phyloP scores from a whole-genome alignment of 2,797 vertebrate species.

The Premnoplex brunnescens region DNA sequence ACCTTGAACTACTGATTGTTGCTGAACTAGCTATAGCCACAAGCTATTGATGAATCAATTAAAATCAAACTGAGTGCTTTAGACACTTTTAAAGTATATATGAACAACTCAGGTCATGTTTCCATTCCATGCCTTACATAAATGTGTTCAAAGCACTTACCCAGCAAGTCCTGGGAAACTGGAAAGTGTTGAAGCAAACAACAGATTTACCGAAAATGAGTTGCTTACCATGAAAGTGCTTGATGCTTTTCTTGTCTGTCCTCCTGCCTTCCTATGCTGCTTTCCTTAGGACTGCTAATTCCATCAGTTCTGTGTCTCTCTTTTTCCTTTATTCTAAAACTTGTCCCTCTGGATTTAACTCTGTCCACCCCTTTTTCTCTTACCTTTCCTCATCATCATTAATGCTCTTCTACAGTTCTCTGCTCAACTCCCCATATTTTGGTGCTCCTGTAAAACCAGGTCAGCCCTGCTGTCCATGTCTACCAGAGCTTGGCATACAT shows the following conservation, averaged over 20 bases:
- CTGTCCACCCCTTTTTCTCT: neutral
- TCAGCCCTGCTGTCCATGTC: neutral
- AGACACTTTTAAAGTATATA: neutral
- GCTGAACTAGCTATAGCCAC: neutral
- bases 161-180: neutral
- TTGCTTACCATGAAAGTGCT: neutral
- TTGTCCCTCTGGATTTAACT: neutral
- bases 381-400: fast-evolving
- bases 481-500: neutral
- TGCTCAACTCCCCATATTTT: neutral
- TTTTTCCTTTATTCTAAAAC: neutral
- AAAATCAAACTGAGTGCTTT: neutral
- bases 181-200: neutral
- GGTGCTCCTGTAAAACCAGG: neutral
- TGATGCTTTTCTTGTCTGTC: neutral
- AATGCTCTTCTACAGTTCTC: neutral
- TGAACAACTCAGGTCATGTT: neutral
- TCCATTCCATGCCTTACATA: neutral
- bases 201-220: neutral
- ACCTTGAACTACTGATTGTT: neutral
- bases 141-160: neutral
- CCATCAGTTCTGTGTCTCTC: neutral
- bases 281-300: neutral
- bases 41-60: conserved; percentile 25
- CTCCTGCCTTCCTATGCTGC: neutral